Evolutionary conservation across 1,140 invertebrate genomes (phyloP), one percentile per base, ranked within the genome.

Genomic region (Drosophila cardini): DNA sequence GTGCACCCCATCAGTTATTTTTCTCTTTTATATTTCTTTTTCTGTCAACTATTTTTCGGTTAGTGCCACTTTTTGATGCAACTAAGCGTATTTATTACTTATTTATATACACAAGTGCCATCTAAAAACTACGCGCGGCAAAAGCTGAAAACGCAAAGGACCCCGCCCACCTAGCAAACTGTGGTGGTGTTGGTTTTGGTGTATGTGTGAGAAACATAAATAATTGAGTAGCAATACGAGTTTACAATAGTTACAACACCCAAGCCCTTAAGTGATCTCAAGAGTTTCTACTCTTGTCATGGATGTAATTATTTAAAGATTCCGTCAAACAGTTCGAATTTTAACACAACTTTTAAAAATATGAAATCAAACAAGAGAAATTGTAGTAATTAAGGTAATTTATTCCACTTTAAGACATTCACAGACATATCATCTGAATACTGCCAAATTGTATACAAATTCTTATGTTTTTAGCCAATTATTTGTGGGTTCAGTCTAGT

Each of bases 1-100:
- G 63, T 62, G 56, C 65, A 80, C 45, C 77, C 77, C 74, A 72
- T 72, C 70, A 61, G 83, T 73, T 67, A 78, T 80, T 76, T 76
- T 45, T 5, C 52, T 71, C 56, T 55, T 30, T 43, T 43, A 11
- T 65, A 40, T 64, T 76, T 80, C 53, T 63, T 52, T 84, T 63
- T 53, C 53, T 58, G 73, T 5, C 80, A 78, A 84, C 84, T 89
- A 89, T 89, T 89, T 87, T 89, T 87, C 70, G 84, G 80, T 74
- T 80, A 77, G 72, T 84, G 84, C 71, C 78, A 87, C 83, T 87
- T 80, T 84, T 75, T 89, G 80, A 84, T 89, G 76, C 80, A 87
- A 80, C 84, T 87, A 89, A 87, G 84, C 84, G 80, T 79, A 84
- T 87, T 89, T 89, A 89, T 89, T 87, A 87, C 84, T 87, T 87